Evolutionary conservation across 2,797 vertebrate genomes (phyloP).

Genomic region (Micrastur ruficollis): DNA sequence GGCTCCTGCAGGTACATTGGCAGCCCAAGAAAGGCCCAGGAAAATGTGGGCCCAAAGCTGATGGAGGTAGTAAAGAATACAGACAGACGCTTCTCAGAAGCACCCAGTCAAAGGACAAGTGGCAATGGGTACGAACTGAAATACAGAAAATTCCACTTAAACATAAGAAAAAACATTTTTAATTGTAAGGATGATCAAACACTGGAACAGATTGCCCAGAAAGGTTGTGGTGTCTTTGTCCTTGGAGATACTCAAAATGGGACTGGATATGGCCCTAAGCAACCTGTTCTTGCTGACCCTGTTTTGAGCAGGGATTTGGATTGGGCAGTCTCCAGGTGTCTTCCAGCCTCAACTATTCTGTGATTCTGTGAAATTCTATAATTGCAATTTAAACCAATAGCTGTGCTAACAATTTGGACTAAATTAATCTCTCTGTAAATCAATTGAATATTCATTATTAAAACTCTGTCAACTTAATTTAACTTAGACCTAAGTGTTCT

Average conservation of each 20-base stretch:
- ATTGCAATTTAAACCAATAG: constrained; percentile 2
- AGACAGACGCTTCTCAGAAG: neutral
- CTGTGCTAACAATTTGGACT: neutral
- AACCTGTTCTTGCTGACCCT: neutral
- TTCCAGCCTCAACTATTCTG: neutral
- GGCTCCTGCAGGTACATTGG: neutral
- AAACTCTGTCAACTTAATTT: constrained; percentile 39
- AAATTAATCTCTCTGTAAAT: constrained; percentile 43
- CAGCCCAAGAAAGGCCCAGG: neutral
- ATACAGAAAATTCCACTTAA: neutral
- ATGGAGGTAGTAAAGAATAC: neutral
- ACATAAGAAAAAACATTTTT: accelerated
- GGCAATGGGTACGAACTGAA: neutral
- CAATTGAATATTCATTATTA: constrained; percentile 12
- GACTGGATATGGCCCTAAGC: neutral
- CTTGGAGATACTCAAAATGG: neutral
- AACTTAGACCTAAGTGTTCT: neutral
- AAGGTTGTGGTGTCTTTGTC: neutral
- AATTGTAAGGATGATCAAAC: neutral
- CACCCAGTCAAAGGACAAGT: neutral
- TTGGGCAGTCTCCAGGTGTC: neutral
- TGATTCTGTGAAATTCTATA: neutral
- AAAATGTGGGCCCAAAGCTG: neutral
- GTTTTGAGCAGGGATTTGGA: neutral
- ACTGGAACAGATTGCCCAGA: neutral